Conservation (phyloP, 2,888 invertebrate genomes). For the Drosophila nr. fundita region DNA sequence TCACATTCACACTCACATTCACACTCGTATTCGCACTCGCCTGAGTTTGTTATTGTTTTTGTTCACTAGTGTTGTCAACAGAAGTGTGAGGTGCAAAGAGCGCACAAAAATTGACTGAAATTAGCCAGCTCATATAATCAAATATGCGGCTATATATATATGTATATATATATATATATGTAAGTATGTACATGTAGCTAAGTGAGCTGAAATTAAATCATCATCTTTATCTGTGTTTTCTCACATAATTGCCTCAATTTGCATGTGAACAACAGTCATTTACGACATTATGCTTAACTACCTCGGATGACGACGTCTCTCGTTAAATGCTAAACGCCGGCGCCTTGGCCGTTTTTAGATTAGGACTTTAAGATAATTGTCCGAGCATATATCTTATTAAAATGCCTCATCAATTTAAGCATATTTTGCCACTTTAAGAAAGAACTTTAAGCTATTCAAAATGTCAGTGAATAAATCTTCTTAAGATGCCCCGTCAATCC, state of each 20-base stretch:
- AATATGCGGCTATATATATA: constrained; percentile 46
- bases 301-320: constrained; percentile 10
- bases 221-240: constrained; percentile 66
- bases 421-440: constrained; percentile 36
- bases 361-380: constrained; percentile 25
- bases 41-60: constrained; percentile 28
- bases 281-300: constrained; percentile 38
- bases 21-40: constrained; percentile 21
- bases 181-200: constrained; percentile 1
- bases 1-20: constrained; percentile 6
- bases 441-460: constrained; percentile 11
- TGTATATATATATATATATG: constrained; percentile 41
- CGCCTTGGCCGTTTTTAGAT: constrained; percentile 53
- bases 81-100: constrained; percentile 18
- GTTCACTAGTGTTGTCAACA: constrained; percentile 21
- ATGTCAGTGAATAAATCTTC: constrained; percentile 31
- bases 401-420: constrained; percentile 23
- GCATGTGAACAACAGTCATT: constrained; percentile 63
- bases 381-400: constrained; percentile 38
- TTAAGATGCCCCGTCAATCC: constrained; percentile 17
- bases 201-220: constrained; percentile 68
- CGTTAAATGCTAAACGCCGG: constrained; percentile 49
- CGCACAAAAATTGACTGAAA: constrained; percentile 54
- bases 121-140: constrained; percentile 54
- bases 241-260: constrained; percentile 75